Conservation (phyloP, 2,888 invertebrate genomes). For the Troides helena region DNA sequence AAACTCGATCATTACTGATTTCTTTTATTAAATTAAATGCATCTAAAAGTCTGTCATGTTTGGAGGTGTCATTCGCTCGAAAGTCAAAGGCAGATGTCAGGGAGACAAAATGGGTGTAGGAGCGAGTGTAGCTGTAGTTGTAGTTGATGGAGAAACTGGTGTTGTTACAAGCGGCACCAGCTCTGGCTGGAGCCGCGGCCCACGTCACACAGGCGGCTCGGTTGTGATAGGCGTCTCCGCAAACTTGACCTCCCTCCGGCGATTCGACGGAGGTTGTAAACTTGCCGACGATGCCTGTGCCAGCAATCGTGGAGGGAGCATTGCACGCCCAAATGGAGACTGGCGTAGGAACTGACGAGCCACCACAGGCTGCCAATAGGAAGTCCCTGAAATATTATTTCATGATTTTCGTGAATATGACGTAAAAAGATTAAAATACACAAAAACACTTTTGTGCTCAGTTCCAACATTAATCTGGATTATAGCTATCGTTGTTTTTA, state of each 20-base stretch:
- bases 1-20: slow-evolving; percentile 12
- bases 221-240: slow-evolving; percentile 58
- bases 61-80: slow-evolving; percentile 53
- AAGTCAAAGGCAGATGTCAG: slow-evolving; percentile 49
- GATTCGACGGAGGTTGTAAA: slow-evolving; percentile 65
- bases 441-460: not conserved
- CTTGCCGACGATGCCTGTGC: slow-evolving; percentile 71
- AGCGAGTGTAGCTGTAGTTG: slow-evolving; percentile 32
- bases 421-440: not conserved
- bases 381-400: slow-evolving; percentile 52
- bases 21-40: slow-evolving; percentile 18
- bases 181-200: slow-evolving; percentile 77
- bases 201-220: slow-evolving; percentile 73
- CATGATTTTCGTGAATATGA: not conserved
- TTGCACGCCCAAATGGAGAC: slow-evolving; percentile 81
- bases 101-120: slow-evolving; percentile 40
- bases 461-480: not conserved
- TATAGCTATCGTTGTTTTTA: not conserved
- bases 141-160: slow-evolving; percentile 41
- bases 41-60: slow-evolving; percentile 62
- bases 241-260: slow-evolving; percentile 75
- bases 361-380: slow-evolving; percentile 85
- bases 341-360: slow-evolving; percentile 86
- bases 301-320: slow-evolving; percentile 54
- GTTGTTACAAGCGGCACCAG: slow-evolving; percentile 74